Conservation (phyloP, 2,888 invertebrate species). For the Drosophila limbata region DNA sequence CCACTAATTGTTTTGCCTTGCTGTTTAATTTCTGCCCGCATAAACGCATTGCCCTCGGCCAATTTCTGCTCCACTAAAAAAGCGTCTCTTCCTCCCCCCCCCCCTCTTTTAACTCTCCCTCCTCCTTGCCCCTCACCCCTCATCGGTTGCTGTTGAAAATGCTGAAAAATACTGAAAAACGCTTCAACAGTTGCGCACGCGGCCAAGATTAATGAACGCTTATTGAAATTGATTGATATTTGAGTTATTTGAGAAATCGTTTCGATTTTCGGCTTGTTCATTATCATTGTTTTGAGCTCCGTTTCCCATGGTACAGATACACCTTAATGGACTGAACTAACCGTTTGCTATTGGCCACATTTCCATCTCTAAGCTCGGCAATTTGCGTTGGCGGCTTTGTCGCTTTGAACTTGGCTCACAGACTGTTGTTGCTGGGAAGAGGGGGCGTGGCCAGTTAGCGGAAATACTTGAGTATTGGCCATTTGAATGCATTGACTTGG, state of each 20-base stretch:
- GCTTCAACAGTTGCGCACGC: constrained; percentile 79
- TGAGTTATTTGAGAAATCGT: constrained; percentile 47
- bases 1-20: constrained; percentile 75
- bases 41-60: constrained; percentile 75
- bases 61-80: constrained; percentile 74
- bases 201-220: constrained; percentile 75
- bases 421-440: no score
- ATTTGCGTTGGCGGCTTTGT: constrained; percentile 75
- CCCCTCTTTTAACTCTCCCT: neutral
- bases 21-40: constrained; percentile 79
- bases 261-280: constrained; percentile 38
- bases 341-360: constrained; percentile 50
- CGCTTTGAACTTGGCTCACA: constrained; percentile 61
- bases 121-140: neutral
- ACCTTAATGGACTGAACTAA: constrained; percentile 48
- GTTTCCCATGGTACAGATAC: constrained; percentile 74
- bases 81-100: constrained; percentile 2
- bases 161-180: constrained; percentile 35
- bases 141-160: constrained; percentile 6
- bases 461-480: constrained; percentile 24
- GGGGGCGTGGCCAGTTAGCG: constrained; percentile 13
- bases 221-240: constrained; percentile 78
- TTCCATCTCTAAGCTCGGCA: constrained; percentile 35
- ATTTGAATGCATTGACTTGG: neutral
- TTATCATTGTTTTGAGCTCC: constrained; percentile 40